Evolutionary conservation across 2,888 invertebrate genomes (phyloP).

Genomic region (Kuschelorhynchus macadamiae): DNA sequence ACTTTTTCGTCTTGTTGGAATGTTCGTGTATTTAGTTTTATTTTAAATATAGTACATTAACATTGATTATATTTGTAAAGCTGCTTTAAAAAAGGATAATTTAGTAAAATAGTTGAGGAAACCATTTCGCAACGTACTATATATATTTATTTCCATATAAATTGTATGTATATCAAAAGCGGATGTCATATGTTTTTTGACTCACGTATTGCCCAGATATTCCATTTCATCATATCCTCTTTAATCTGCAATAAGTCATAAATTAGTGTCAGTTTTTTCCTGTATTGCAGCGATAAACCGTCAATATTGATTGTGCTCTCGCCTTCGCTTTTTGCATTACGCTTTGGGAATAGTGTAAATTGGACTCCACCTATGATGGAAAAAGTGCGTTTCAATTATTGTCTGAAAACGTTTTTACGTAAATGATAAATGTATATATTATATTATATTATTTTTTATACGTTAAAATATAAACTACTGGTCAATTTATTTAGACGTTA

Average conservation of each 20-base stretch:
- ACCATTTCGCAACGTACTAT: not conserved
- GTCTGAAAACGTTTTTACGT: no score
- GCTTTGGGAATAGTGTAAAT: no score
- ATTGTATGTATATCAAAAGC: conserved; percentile 12
- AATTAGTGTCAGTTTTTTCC: conserved; percentile 28
- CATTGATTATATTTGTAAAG: no score
- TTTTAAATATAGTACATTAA: not conserved
- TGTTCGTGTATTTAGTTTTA: not conserved
- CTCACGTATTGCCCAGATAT: conserved; percentile 15
- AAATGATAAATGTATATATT: no score
- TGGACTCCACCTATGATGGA: no score
- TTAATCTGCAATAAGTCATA: conserved; percentile 21
- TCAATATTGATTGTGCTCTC: conserved; percentile 17
- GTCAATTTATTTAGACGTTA: no score
- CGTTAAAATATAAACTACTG: no score
- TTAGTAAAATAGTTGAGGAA: no score
- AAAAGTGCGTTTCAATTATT: no score
- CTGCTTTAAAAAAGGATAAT: no score
- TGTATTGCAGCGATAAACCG: conserved; percentile 14
- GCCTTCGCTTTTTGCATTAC: not conserved
- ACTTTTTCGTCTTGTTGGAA: no score
- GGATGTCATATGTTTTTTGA: conserved; percentile 25
- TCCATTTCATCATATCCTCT: conserved; percentile 30
- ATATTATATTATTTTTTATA: no score
- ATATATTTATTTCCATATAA: conserved; percentile 2